These are phyloP conservation scores for Melanostigma gelatinosum DNA, from an alignment of 2,113 vertebrate species.

Conservation along the genomic window DNA sequence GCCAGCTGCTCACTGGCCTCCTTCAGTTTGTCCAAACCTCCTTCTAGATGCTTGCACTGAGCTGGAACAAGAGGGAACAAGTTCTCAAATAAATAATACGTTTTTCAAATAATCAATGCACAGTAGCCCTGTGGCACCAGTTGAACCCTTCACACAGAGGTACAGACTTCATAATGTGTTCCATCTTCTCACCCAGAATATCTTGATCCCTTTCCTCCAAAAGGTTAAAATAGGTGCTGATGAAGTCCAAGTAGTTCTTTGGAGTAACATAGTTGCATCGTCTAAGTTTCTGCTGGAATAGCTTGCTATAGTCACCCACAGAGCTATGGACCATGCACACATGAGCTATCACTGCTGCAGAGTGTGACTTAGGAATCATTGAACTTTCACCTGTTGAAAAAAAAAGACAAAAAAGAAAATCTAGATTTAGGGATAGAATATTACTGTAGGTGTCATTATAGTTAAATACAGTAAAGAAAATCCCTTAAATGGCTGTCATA, in stretches of 20 bases:
- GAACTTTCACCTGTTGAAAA: constrained; percentile 80
- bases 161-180: not conserved
- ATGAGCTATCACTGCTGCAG: constrained; percentile 84
- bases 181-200: constrained; percentile 86
- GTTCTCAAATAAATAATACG: not conserved
- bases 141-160: not conserved
- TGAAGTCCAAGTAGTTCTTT: constrained; percentile 96
- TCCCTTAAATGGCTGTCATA: not conserved
- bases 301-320: constrained; percentile 88
- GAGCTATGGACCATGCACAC: constrained; percentile 91
- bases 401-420: not conserved
- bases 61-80: constrained; percentile 72
- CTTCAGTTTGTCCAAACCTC: constrained; percentile 93
- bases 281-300: constrained; percentile 90
- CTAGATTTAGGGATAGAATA: not conserved
- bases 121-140: not conserved
- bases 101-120: not conserved
- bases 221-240: constrained; percentile 88
- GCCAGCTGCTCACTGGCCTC: constrained; percentile 92
- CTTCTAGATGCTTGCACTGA: constrained; percentile 91
- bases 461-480: not conserved
- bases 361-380: constrained; percentile 83
- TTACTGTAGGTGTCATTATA: not conserved
- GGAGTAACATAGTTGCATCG: constrained; percentile 94
- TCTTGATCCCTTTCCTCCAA: constrained; percentile 90